Conservation (phyloP, 2,888 invertebrate genomes). For the Margaritifera margaritifera region DNA sequence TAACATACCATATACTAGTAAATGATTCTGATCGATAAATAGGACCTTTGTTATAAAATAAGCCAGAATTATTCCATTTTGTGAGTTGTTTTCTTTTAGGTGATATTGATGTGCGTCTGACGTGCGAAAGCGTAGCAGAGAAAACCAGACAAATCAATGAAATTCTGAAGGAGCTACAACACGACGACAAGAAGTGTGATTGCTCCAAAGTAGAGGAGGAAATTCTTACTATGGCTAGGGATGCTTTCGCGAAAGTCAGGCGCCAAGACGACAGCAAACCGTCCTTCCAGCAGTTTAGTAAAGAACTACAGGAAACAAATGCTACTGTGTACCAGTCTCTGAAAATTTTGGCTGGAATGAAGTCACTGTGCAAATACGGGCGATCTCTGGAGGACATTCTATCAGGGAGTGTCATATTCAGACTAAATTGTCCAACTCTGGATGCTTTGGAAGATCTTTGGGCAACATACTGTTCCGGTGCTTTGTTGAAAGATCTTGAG, state of each 20-base stretch:
- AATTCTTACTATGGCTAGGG: conserved; percentile 44
- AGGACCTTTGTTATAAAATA: too few species aligned
- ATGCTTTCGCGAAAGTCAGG: conserved; percentile 44
- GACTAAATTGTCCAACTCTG: conserved; percentile 39
- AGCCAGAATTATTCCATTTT: background rate
- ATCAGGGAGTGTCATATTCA: conserved; percentile 46
- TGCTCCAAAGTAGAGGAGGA: conserved; percentile 45
- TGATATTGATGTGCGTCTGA: conserved; percentile 42
- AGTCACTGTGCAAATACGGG: conserved; percentile 49
- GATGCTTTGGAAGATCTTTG: conserved; percentile 42
- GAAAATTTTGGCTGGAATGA: conserved; percentile 38
- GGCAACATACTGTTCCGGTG: conserved; percentile 32
- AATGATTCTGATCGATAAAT: too few species aligned
- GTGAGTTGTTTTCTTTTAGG: conserved; percentile 20
- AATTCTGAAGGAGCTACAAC: conserved; percentile 29
- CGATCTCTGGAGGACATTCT: conserved; percentile 44
- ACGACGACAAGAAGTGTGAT: conserved; percentile 33
- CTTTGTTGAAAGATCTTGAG: conserved; percentile 22
- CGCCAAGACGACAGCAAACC: conserved; percentile 28
- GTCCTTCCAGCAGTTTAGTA: conserved; percentile 35
- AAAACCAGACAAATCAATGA: conserved; percentile 27
- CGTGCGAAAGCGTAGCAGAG: conserved; percentile 35
- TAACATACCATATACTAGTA: too few species aligned
- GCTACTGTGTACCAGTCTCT: conserved; percentile 39
- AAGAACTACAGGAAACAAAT: conserved; percentile 38